Base-by-base conservation (phyloP, 2,888 invertebrate genomes). In the Drosophila robusta region DNA sequence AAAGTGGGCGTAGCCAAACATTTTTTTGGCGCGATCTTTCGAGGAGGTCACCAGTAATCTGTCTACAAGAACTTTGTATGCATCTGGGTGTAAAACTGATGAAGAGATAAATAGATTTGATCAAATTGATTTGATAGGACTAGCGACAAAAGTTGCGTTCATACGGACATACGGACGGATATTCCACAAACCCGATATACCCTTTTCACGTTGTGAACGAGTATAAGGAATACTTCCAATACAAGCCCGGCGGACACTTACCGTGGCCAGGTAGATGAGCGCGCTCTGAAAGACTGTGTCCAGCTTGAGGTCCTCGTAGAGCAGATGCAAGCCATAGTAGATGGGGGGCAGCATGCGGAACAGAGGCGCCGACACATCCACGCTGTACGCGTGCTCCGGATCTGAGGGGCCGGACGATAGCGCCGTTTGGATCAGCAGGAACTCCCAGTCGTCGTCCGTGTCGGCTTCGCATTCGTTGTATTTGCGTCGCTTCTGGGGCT, bases 221-320 rank as follows among this genome's bases (percentile, higher is more conserved):
- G 26, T 7, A 26, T 26, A 8, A 7, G 7, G 7, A n/a, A n/a
- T n/a, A n/a, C n/a, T n/a, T n/a, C n/a, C n/a, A n/a, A n/a, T n/a
- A n/a, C n/a, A 29, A 29, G 7, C 1, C 29, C 29, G 29, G 8
- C 7, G 7, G 29, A 29, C 11, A 68, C 73, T 58, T 18, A 92
- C 92, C 84, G 93, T 93, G 0, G 95, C 96, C 41, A 98, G 89
- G 0, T 95, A 93, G 56, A 94, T 94, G 68, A 97, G 91, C 78
- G 96, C 95, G 60, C 95, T 95, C 47, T 94, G 94, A 75, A 96
- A 92, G 0, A 96, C 92, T 0, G 94, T 94, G 85, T 97, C 96
- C 60, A 98, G 91, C 90, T 98, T 98, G 4, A 97, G 93, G 89
- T 98, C 98, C 93, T 98, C 98, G 87, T 98, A 98, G 0, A 98